Base-by-base conservation (phyloP, 2,797 vertebrate species). In the Emydoidea blandingii region DNA sequence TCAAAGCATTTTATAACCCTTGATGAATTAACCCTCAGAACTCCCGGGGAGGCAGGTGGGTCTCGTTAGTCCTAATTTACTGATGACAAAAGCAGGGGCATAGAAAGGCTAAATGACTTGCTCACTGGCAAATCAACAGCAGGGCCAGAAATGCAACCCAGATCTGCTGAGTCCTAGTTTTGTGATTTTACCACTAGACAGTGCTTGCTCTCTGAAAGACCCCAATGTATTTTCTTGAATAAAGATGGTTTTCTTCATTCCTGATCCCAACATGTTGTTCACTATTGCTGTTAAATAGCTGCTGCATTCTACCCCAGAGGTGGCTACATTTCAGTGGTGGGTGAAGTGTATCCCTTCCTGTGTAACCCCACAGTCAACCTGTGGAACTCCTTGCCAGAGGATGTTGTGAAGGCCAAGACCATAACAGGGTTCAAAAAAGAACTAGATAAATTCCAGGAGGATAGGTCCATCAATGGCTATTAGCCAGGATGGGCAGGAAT, bases 41-140 rank as follows among this genome's bases (percentile, higher is more conserved):
- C 7, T 0, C 12, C 72, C 27, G 12, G 21, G 54, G 29, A 59
- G 31, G 9, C 0, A 1, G 83, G 8, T 72, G 2, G 10, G 15
- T n/a, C 87, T 41, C 2, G 2, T 11, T 87, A 8, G 44, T 78
- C 11, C 16, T 89, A n/a, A n/a, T 74, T 59, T 23, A 44, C 0
- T 8, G 2, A 14, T 6, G 21, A 29, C 31, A 93, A 65, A 83
- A 88, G 44, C 23, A 76, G 41, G 68, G 41, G 21, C 25, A 14
- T 12, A 47, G 41, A 47, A 76, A 15, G 25, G 12, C 72, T 76
- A 25, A 76, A 27, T 74, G 12, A 8, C 1, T 44, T 80, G 57
- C 79, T 57, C 31, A 80, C 21, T 21, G 0, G 19, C 85, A 86
- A 59, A 89, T 19, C 41, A 19, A 16, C 5, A 12, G 7, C 18